Base-by-base conservation (phyloP, 1,140 invertebrate species). In the Euglossa dilemma region DNA sequence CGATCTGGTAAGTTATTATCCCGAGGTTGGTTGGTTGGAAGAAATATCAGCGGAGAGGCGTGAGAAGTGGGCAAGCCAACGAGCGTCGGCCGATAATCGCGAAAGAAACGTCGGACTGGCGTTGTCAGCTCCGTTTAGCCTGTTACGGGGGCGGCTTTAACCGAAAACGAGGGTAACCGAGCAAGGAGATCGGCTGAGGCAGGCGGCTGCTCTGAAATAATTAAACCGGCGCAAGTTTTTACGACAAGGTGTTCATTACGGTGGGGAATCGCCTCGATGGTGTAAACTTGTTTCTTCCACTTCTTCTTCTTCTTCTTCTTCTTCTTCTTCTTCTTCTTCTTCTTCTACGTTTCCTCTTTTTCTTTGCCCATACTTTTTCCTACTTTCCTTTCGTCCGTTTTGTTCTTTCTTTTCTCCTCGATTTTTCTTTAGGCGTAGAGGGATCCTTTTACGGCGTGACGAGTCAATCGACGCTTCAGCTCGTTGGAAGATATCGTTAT, bases 181-280 rank as follows among this genome's bases (percentile, higher is more conserved):
- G 85, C 79, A 80, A 88, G 73, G 79, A 87, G 84, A 73, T 66
- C 64, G 72, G 18, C 57, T 43, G 18, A 43, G 43, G 20, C 36
- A 80, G 84, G 80, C 72, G 83, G 81, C 88, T 73, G 80, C 80
- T 82, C 80, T 85, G 91, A 93, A 94, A 94, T 94, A 94, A 94
- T 94, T 94, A 94, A 94, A 94, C 92, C 88, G 90, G 91, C 91
- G 90, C 93, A 93, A 94, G 92, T 94, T 94, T 94, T 94, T 94
- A 94, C 93, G 94, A 94, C 94, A 94, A 94, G 93, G 93, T 94
- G 93, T 94, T 94, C 93, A 94, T 94, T 94, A 94, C 93, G 91
- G 91, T 93, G 94, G 93, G 47, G 56, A 77, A 87, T 88, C 80
- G 72, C 80, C 84, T 89, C 80, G 85, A 86, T 69, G 43, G 66